Base-by-base conservation (phyloP, 2,113 vertebrate genomes). In the Hippocampus guttulatus region DNA sequence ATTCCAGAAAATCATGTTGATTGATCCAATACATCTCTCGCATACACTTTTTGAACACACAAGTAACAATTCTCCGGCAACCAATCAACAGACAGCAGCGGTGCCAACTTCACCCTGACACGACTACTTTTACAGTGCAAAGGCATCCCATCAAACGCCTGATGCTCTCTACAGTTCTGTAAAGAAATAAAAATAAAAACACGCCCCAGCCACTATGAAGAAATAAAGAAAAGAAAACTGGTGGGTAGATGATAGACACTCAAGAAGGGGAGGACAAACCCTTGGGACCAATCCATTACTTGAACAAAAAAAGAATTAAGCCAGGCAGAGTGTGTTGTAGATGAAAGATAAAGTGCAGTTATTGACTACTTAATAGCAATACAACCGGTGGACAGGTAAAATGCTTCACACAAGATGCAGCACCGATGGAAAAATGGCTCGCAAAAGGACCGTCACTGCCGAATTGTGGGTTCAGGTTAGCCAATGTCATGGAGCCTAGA, bases 381-480 rank as follows among this genome's bases (percentile, higher is more conserved):
- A 69, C 3, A 62, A 16, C n/a, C 41, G 3, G 43, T 23, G 11
- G 41, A n/a, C 25, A 54, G 63, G 62, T 78, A 40, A 58, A 67
- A 45, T 49, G 33, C 30, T 76, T 74, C 10, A 62, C 54, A 23
- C 23, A 74, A 64, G 70, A 70, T 15, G 40, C 1, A 30, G 57
- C 43, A 16, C 73, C n/a, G 63, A 47, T n/a, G 21, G 21, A 77
- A 25, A 76, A 55, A 52, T 71, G 11, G 70, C 61, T 71, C 67
- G 23, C 60, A 77, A 84, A 77, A 60, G 30, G 55, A 68, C 73
- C 57, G 65, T 76, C 47, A 51, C 21, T 20, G 43, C 11, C 41
- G 75, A 70, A 73, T 75, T 68, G 82, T 70, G 64, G 43, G n/a
- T 65, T 25, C 64, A 47, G 41, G 47, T 65, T 47, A 47, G n/a